Conservation (phyloP, 2,888 invertebrate species). For the Eupithecia insigniata region DNA sequence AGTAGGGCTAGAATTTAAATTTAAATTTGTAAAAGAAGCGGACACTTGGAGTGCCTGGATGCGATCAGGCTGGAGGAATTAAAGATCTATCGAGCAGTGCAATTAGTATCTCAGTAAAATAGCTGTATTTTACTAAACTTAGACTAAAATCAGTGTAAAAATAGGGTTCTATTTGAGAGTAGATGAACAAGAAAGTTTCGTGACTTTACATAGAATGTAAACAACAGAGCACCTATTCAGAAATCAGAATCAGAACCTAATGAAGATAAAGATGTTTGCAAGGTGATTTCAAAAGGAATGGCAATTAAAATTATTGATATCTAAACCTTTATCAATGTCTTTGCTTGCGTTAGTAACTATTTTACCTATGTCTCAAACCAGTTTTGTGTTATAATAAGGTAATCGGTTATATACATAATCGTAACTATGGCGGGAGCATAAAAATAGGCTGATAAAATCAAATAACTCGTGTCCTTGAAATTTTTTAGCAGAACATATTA, state of each 20-base stretch:
- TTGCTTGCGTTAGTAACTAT: background rate
- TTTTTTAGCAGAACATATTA: background rate
- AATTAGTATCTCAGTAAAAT: too few relatives aligned
- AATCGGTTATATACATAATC: conserved; percentile 12
- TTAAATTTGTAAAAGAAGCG: background rate
- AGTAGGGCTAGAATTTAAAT: too few relatives aligned
- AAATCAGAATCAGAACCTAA: background rate
- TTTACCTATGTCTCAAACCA: conserved; percentile 13
- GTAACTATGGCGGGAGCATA: conserved; percentile 7
- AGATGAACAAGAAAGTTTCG: background rate
- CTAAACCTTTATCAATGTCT: background rate
- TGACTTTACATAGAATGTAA: background rate
- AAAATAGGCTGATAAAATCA: conserved; percentile 17
- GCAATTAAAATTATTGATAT: background rate
- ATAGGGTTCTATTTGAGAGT: background rate
- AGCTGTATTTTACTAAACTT: background rate
- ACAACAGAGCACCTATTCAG: background rate
- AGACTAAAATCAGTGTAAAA: background rate
- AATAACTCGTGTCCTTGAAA: conserved; percentile 19
- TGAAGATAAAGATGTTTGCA: background rate
- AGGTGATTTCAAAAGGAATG: background rate
- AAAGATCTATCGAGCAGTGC: too few relatives aligned
- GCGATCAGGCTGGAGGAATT: background rate
- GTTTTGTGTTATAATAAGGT: conserved; percentile 20
- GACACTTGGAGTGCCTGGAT: too few relatives aligned